Conservation (phyloP, 2,888 invertebrate genomes). For the Phalera bucephala region DNA sequence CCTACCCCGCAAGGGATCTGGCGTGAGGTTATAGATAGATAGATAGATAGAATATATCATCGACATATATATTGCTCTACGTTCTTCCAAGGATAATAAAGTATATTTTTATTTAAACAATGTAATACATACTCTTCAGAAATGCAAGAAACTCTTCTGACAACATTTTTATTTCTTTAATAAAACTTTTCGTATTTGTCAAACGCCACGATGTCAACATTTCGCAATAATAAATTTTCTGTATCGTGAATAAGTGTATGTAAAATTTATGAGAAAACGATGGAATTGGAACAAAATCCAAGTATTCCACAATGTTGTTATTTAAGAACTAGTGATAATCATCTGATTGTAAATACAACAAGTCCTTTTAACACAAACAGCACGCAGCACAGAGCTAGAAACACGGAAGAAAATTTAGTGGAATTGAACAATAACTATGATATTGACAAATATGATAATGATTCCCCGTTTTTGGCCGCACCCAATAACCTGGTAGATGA, state of each 20-base stretch:
- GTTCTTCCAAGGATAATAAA: no score
- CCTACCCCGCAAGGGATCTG: no score
- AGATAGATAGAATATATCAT: no score
- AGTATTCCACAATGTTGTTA: conserved; percentile 5
- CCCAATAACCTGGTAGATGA: conserved; percentile 8
- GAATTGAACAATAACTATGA: no score
- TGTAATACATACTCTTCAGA: no score
- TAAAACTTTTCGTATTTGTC: background rate
- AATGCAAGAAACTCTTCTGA: no score
- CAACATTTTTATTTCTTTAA: no score
- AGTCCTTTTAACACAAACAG: conserved; percentile 13
- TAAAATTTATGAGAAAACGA: conserved; percentile 7
- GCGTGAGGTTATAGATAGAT: no score
- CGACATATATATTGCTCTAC: no score
- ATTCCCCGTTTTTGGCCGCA: no score
- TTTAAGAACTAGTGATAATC: conserved; percentile 10
- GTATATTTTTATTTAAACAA: no score
- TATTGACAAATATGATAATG: no score
- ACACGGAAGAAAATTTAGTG: conserved; percentile 4
- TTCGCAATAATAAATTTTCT: conserved; percentile 29
- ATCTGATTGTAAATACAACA: conserved; percentile 11
- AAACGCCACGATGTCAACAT: conserved; percentile 7
- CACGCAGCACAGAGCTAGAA: conserved; percentile 5
- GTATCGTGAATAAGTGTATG: conserved; percentile 20
- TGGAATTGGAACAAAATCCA: conserved; percentile 8